Evolutionary conservation across 1,140 invertebrate species (phyloP), one percentile per base, ranked within the genome.

Genomic region (Drosophila arizonae): DNA sequence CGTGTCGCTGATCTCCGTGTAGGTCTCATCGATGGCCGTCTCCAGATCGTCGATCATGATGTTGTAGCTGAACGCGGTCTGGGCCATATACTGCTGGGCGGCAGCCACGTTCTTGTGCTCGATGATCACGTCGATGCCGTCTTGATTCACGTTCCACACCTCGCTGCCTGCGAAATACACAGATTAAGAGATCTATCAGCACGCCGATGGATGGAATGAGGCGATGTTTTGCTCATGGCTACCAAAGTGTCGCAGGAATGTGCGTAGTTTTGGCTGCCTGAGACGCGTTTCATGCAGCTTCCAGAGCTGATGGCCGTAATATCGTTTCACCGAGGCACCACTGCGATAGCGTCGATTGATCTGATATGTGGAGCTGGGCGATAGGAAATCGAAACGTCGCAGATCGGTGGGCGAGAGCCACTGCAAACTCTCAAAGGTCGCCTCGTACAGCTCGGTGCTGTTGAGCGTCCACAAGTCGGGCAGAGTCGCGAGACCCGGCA

Each of bases 21-120:
- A 97, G 82, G 96, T 96, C 68, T 95, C 93, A 69, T 96, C 94
- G 15, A 97, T 97, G 11, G 95, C 94, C 75, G 93, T 92, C 80
- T 97, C 95, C 2, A 97, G 79, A 91, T 97, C 94, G 1, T 95
- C 93, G 72, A 97, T 96, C 30, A 96, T 91, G 0, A 96, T 87
- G 4, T 95, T 93, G 77, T 94, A 96, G 11, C 93, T 91, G 57
- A 96, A 95, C 15, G 93, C 92, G 10, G 94, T 92, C 17, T 92
- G 79, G 13, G 92, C 90, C 39, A 95, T 92, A n/a, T 92, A 90
- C 1, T 94, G 92, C 66, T 93, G 93, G 0, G 94, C 93, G 64
- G 93, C 93, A 9, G 94, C 82, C 9, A 93, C 93, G 15, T 93
- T 87, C 10, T 93, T 93, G 76, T 93, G 94, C 2, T 96, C 93